Evolutionary conservation across 1,140 invertebrate genomes (phyloP), one percentile per base, ranked within the genome.

Genomic region (Galendromus occidentalis): DNA sequence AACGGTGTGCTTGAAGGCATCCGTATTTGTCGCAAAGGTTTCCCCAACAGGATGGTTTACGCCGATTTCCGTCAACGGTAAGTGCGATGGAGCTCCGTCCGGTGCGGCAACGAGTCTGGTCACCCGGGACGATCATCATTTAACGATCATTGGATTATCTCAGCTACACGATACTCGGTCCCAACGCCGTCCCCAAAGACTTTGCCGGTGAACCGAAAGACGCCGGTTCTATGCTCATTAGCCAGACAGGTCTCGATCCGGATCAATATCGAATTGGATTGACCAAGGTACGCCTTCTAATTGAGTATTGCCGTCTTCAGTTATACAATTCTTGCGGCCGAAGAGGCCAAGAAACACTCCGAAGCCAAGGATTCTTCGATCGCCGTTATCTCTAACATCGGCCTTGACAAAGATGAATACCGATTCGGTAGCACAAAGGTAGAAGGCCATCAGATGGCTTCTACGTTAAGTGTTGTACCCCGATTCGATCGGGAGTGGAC

Each of bases 1-100:
- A 99, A 99, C 85, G 96, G 96, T 93, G 96, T 99, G 81, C 87
- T 99, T 84, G 96, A 99, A 87, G 96, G 96, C 81, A 99, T 99
- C 83, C 93, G 96, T 93, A 99, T 99, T 83, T 99, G 96, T 79
- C 87, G 96, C 80, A 99, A 99, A 84, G 96, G 96, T 79, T 99
- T 98, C 87, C 96, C 95, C 82, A 99, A 98, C 86, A 90, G 96
- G 79, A 95, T 98, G 88, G 84, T 93, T 70, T 99, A 98, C 81
- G 88, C 93, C 74, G 96, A 99, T 80, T 99, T 99, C 86, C 98
- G 98, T 79, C 89, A 98, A 78, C 90, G 95, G 91, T 98, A 84
- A 59, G 51, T 9, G 1, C 18, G 7, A 47, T 47, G 14, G n/a
- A 44, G 42, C n/a, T 14, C 25, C 18, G 4, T 22, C 18, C 18